Percentiles rank a stretch among this genome's conserved stretches.
Evolutionary conservation across 2,888 invertebrate genomes (phyloP).

Genomic region (Neuroscelio doddi): DNA sequence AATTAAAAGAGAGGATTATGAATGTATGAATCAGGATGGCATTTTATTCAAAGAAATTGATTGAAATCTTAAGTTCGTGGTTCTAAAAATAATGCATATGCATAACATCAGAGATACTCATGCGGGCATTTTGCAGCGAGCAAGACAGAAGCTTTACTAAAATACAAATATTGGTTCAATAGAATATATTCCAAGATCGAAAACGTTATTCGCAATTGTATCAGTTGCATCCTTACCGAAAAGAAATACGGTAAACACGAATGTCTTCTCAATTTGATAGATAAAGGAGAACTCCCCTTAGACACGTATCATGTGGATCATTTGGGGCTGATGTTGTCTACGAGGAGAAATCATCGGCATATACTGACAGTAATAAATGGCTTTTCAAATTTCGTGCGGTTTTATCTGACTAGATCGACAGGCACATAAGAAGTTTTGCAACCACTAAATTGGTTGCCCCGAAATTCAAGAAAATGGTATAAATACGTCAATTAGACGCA

Average conservation of each 20-base stretch:
- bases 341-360: slow-evolving; percentile 4
- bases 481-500: too few species aligned
- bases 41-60: neutral
- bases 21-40: neutral
- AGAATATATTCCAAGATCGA: slow-evolving; percentile 33
- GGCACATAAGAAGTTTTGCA: too few species aligned
- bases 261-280: slow-evolving; percentile 48
- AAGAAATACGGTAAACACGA: slow-evolving; percentile 28
- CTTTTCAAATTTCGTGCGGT: slow-evolving; percentile 4
- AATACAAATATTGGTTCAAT: slow-evolving; percentile 54
- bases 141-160: slow-evolving; percentile 36
- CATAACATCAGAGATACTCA: slow-evolving; percentile 12
- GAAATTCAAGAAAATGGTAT: too few species aligned
- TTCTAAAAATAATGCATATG: slow-evolving; percentile 12
- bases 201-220: slow-evolving; percentile 26
- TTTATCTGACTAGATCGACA: neutral
- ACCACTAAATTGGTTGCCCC: too few species aligned
- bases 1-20: too few species aligned
- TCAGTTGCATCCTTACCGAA: neutral
- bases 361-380: neutral
- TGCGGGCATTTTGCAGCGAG: slow-evolving; percentile 11
- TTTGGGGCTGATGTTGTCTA: neutral
- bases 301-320: slow-evolving; percentile 3
- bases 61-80: neutral
- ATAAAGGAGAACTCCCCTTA: neutral